phyloP scores from a whole-genome alignment of 2,888 invertebrate species.

The Eristalinus sepulchralis region DNA sequence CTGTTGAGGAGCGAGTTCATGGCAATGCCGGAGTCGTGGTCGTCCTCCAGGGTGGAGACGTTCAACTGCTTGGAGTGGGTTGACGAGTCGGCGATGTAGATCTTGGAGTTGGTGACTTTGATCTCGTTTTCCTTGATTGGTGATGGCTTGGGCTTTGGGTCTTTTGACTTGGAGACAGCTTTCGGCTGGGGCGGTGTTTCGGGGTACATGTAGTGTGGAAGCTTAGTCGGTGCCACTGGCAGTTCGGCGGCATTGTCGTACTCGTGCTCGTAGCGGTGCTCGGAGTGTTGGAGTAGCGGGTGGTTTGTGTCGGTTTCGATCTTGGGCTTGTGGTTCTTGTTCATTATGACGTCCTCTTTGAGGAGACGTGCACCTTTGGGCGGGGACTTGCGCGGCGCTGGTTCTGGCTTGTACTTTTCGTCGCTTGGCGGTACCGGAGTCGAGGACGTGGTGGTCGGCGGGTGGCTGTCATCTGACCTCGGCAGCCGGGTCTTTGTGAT shows the following conservation, averaged over 20 bases:
- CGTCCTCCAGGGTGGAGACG: conserved; percentile 85
- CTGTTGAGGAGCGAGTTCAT: conserved; percentile 84
- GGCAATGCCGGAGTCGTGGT: conserved; percentile 89
- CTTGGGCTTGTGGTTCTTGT: conserved; percentile 81
- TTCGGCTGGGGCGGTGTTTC: conserved; percentile 81
- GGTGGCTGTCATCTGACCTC: conserved; percentile 73
- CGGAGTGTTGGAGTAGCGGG: conserved; percentile 89
- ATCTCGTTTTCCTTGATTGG: conserved; percentile 81
- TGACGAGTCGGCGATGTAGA: conserved; percentile 78
- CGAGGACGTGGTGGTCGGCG: conserved; percentile 61
- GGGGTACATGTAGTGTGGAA: conserved; percentile 84
- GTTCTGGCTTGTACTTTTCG: conserved; percentile 80
- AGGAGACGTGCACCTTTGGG: conserved; percentile 78
- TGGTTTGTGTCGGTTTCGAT: conserved; percentile 84
- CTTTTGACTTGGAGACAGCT: conserved; percentile 70
- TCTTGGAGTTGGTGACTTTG: conserved; percentile 78
- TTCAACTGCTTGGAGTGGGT: conserved; percentile 81
- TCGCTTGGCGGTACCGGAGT: conserved; percentile 78
- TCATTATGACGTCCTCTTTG: conserved; percentile 82
- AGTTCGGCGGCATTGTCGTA: conserved; percentile 81
- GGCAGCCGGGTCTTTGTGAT: conserved; percentile 77
- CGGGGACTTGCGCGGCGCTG: conserved; percentile 80
- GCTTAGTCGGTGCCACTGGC: conserved; percentile 83
- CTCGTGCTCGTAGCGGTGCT: conserved; percentile 87
- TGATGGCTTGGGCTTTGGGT: conserved; percentile 77